Percentiles rank a stretch among this genome's conserved stretches.
Conservation (phyloP, 1,140 invertebrate genomes). For the Drosophila pseudoananassae region DNA sequence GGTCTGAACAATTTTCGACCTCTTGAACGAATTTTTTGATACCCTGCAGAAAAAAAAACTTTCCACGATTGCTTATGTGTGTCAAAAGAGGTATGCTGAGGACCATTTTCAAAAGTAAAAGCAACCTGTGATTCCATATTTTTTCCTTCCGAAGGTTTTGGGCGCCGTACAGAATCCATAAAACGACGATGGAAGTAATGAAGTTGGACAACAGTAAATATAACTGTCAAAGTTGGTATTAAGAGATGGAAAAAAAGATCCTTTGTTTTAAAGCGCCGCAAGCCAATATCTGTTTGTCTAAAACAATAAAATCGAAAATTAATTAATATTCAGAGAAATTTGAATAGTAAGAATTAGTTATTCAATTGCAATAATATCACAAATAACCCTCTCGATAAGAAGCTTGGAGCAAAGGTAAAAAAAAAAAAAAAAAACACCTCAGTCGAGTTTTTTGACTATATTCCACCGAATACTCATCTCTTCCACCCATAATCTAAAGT, state of each 20-base stretch:
- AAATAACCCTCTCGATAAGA: no score
- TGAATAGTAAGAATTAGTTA: no score
- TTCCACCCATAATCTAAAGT: no score
- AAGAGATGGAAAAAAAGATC: constrained; percentile 95
- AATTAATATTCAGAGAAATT: background rate
- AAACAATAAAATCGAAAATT: constrained; percentile 41
- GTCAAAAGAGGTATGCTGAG: background rate
- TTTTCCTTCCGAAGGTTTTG: constrained; percentile 7
- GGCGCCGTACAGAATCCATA: constrained; percentile 60
- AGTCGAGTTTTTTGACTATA: no score
- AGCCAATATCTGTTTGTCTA: constrained; percentile 95
- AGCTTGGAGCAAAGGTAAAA: no score
- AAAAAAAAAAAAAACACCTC: no score
- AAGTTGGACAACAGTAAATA: constrained; percentile 98
- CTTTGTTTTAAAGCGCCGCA: constrained; percentile 94
- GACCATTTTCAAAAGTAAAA: background rate
- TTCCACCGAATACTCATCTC: no score
- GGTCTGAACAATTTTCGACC: constrained; percentile 47
- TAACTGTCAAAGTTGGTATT: constrained; percentile 95
- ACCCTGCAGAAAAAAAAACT: constrained; percentile 20
- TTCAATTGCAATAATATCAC: no score
- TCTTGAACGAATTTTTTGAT: constrained; percentile 22
- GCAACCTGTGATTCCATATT: background rate
- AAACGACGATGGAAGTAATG: constrained; percentile 95
- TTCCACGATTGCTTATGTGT: constrained; percentile 35